These are phyloP conservation scores for Leptodactylus fuscus DNA, from an alignment of 2,113 vertebrate genomes.

Conservation along the genomic window DNA sequence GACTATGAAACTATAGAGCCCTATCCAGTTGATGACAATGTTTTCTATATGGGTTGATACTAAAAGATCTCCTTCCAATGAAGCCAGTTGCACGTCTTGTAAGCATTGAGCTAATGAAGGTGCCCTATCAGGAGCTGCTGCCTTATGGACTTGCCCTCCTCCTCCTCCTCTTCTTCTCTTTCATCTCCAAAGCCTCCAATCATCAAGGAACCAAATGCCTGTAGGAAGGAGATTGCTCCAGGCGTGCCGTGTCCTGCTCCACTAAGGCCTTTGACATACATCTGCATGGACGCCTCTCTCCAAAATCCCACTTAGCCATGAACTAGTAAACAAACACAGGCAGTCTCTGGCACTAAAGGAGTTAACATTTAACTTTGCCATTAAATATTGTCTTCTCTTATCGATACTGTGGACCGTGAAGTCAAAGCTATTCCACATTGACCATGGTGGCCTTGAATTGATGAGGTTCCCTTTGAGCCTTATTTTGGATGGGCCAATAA, in stretches of 20 bases:
- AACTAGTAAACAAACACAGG: background rate
- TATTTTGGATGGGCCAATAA: background rate
- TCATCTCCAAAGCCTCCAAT: constrained; percentile 16
- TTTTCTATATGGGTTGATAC: background rate
- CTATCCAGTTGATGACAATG: background rate
- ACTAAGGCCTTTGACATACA: background rate
- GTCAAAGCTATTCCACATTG: background rate
- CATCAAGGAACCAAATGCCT: background rate
- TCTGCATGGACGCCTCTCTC: background rate
- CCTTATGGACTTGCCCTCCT: constrained; percentile 4
- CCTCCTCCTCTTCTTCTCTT: constrained; percentile 8
- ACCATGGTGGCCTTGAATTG: background rate
- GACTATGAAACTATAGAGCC: background rate
- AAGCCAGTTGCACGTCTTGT: too few relatives aligned
- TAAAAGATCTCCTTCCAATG: background rate
- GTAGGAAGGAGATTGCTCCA: background rate
- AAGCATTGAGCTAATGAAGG: background rate
- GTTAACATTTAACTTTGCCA: background rate
- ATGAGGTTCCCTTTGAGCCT: background rate
- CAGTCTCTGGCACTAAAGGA: background rate
- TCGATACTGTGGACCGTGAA: background rate
- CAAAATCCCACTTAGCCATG: background rate
- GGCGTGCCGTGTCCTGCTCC: background rate
- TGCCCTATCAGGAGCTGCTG: background rate
- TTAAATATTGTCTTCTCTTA: background rate